Percentiles rank a stretch among this genome's conserved stretches.
These are phyloP conservation scores for Oreochromis tanganicae DNA, from an alignment of 2,113 vertebrate genomes.

Conservation along the genomic window DNA sequence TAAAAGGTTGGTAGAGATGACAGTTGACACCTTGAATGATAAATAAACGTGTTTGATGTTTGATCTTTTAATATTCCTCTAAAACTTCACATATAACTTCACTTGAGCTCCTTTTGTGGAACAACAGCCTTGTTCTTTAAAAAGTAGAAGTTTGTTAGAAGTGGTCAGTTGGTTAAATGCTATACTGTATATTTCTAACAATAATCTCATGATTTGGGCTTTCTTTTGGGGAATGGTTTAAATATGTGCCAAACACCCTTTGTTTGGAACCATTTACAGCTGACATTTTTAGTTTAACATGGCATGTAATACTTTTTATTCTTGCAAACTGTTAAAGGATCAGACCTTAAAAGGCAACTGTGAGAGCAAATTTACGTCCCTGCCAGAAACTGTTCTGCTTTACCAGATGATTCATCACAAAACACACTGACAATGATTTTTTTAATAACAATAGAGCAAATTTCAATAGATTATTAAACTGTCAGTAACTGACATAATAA, in stretches of 20 bases:
- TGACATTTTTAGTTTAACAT: background rate
- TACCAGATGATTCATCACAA: background rate
- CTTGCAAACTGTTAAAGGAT: background rate
- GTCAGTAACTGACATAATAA: background rate
- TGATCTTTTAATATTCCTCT: background rate
- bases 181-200: background rate
- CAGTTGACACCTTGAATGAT: background rate
- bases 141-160: background rate
- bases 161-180: background rate
- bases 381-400: background rate
- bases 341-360: background rate
- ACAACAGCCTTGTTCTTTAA: background rate
- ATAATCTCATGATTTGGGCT: background rate
- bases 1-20: accelerated
- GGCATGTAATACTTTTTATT: background rate
- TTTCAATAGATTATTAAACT: background rate
- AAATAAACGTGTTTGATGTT: background rate
- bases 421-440: background rate
- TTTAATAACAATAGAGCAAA: background rate
- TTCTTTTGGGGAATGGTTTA: background rate
- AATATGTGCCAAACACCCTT: background rate
- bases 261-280: background rate
- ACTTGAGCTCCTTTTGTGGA: background rate
- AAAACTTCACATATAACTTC: background rate
- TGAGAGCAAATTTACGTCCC: background rate